phyloP scores from a whole-genome alignment of 2,113 vertebrate species.

The Zosterops hypoxanthus region DNA sequence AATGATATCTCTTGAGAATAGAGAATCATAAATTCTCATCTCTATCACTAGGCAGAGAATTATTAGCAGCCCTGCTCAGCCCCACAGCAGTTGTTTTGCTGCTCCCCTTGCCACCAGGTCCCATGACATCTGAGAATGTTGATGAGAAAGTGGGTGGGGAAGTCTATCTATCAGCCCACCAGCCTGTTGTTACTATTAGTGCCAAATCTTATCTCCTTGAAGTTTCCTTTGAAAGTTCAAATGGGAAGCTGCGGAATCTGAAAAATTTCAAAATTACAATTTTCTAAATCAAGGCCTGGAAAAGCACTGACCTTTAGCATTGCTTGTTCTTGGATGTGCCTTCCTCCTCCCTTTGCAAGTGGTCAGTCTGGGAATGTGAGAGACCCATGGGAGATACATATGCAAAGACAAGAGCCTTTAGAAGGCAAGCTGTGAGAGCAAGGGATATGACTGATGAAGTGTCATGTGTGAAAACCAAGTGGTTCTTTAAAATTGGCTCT shows the following conservation, averaged over 20 bases:
- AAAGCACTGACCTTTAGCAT: conserved; percentile 7
- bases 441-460: not conserved
- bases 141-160: not conserved
- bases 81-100: not conserved
- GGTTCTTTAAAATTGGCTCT: not conserved
- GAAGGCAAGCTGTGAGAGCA: not conserved
- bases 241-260: not conserved
- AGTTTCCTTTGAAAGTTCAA: not conserved
- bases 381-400: not conserved
- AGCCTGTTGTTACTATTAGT: not conserved
- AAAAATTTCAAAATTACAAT: not conserved
- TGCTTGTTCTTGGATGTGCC: not conserved
- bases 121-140: not conserved
- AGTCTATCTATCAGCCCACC: not conserved
- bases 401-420: not conserved
- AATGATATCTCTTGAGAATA: not conserved
- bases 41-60: not conserved
- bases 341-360: not conserved
- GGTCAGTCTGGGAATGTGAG: not conserved
- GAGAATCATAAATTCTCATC: not conserved
- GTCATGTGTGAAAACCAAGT: not conserved
- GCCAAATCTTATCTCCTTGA: not conserved
- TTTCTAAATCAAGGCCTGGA: conserved; percentile 29
- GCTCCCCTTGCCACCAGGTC: not conserved
- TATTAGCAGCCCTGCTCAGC: not conserved